Percentiles rank a stretch among this genome's conserved stretches.
These are phyloP conservation scores for Gallinago jamesoni DNA, from an alignment of 2,113 vertebrate genomes.

Conservation along the genomic window DNA sequence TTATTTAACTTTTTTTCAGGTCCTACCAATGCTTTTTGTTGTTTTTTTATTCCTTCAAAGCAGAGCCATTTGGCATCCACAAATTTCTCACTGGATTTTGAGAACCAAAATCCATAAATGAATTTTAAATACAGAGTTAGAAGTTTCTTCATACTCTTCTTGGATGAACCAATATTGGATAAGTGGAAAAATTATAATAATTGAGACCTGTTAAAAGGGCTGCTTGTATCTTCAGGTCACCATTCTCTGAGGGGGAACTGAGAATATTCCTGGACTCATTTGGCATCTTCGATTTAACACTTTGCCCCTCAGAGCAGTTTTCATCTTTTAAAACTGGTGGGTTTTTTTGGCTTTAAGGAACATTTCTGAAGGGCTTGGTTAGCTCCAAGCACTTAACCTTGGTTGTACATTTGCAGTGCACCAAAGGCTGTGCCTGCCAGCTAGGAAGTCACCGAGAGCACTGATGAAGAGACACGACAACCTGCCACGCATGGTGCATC, in stretches of 20 bases:
- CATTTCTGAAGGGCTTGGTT: conserved; percentile 30
- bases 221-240: not conserved
- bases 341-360: conserved; percentile 17
- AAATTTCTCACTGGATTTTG: not conserved
- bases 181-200: not conserved
- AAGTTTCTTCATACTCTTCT: not conserved
- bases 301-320: conserved; percentile 2
- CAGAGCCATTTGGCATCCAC: not conserved
- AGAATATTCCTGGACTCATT: not conserved
- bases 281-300: conserved; percentile 6
- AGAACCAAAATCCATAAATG: not conserved
- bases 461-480: not conserved
- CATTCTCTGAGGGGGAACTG: conserved; percentile 6
- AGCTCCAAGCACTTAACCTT: conserved; percentile 51
- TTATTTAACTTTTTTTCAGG: not conserved
- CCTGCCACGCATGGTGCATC: not conserved
- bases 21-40: not conserved
- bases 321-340: not conserved
- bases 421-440: not conserved
- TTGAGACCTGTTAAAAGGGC: not conserved
- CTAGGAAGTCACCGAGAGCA: not conserved
- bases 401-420: not conserved
- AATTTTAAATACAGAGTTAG: not conserved
- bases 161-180: not conserved
- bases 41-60: not conserved